Evolutionary conservation across 2,888 invertebrate species (phyloP), one percentile per base, ranked within the genome.

Genomic region (Xestia sexstrigata): DNA sequence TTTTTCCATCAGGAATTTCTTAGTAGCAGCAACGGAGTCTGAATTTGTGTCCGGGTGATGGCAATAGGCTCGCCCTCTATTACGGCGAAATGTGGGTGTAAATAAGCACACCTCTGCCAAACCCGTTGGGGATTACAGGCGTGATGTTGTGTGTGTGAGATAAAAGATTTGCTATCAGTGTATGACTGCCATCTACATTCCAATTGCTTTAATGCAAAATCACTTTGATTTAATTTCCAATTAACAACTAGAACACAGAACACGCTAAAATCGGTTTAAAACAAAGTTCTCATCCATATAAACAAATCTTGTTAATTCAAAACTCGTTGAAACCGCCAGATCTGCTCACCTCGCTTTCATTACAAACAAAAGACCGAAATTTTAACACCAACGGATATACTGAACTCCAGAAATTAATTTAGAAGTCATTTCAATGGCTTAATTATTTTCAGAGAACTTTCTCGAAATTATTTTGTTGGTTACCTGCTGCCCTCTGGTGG

Each of bases 331-430:
- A 66, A 69, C 76, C 63, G n/a, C 42, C 74, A 52, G 77, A 81
- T 81, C 74, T 75, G 67, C 78, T 77, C 67, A 76, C 74, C 68
- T 62, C 49, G 47, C 70, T 45, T 79, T 66, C 47, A 77, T 72
- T 70, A 30, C 26, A 39, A 83, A 84, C 79, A 81, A 88, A 79
- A 78, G 74, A 52, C 66, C 70, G 71, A 65, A 78, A 76, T 87
- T 82, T 74, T 73, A 81, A 85, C 78, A 84, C 82, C 79, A 83
- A 58, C 77, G 77, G 79, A 82, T 77, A 78, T 83, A 74, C 80
- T 79, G 60, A 80, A 86, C 85, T 85, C 85, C 82, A 74, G 83
- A 90, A 92, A 91, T 91, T 92, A 92, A 91, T 92, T 92, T 88
- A 79, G 73, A 90, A 90, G 87, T 91, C 87, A 90, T 90, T 88